Base-by-base conservation (phyloP, 2,113 vertebrate genomes). In the Fulica atra region DNA sequence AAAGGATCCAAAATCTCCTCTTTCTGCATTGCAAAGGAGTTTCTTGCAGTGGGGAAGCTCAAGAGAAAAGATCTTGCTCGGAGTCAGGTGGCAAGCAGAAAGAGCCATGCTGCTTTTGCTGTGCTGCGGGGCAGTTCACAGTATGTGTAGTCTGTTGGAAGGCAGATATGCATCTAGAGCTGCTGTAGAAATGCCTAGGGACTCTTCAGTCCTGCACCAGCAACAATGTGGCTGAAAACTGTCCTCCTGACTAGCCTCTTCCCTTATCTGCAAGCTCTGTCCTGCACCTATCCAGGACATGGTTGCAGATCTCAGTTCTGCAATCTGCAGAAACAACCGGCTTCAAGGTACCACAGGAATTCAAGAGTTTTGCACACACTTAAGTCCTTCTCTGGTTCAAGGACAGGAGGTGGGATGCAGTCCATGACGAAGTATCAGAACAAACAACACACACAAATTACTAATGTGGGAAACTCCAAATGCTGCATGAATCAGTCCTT, bases 61-160 rank as follows among this genome's bases (percentile, higher is more conserved):
- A 66, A 38, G 26, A 48, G 38, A 46, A 54, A 78, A 54, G 5
- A 6, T 4, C 3, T 24, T 71, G 6, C 17, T 71, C 0, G 1
- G 20, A 20, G 6, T 25, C n/a, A 64, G 40, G 11, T 6, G 44
- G 21, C 12, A 42, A 40, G 4, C 17, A 35, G 42, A 51, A 56
- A 56, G 23, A 23, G 13, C 26, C 28, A 10, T 11, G 8, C 8
- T 73, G 18, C 9, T 13, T 29, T 51, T 59, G 33, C 7, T 9
- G 15, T 20, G 21, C 10, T 7, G 33, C 21, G 10, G 40, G 31
- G 24, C 0, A 1, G 19, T 13, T 2, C 4, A 8, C 13, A 3
- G 16, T 36, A 10, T 0, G 0, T 11, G 1, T 4, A 44, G 42
- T 18, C 4, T 53, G 2, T 9, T 74, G 44, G 74, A 82, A 74